These are phyloP conservation scores for Acronicta psi DNA, from an alignment of 2,888 invertebrate species.

Conservation along the genomic window DNA sequence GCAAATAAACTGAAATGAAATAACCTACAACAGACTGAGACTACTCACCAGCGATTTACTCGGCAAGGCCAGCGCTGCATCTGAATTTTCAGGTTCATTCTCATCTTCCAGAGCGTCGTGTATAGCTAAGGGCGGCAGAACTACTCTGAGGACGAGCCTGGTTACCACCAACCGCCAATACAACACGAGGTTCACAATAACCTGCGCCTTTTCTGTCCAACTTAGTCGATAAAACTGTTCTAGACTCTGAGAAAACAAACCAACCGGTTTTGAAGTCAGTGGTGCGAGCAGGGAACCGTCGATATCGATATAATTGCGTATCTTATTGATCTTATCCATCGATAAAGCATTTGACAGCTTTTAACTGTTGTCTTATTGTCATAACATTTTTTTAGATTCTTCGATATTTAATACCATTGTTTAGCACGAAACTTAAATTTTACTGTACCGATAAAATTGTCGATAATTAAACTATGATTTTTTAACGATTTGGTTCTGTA, in stretches of 20 bases:
- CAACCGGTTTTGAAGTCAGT: conserved; percentile 23
- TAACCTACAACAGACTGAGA: background rate
- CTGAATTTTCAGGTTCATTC: conserved; percentile 2
- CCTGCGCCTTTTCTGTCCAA: conserved; percentile 67
- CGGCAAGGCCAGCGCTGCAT: conserved; percentile 7
- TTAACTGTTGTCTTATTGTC: too few species aligned
- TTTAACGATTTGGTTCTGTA: too few species aligned
- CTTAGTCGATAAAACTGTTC: conserved; percentile 58
- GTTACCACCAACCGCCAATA: conserved; percentile 67
- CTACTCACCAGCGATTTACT: conserved; percentile 44
- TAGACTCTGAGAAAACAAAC: conserved; percentile 65
- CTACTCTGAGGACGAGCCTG: conserved; percentile 60
- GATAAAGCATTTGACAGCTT: too few species aligned
- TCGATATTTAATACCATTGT: too few species aligned
- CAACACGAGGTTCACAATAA: conserved; percentile 62
- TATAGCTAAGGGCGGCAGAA: conserved; percentile 60
- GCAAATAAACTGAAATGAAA: background rate
- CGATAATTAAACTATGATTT: too few species aligned
- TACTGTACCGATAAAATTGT: too few species aligned
- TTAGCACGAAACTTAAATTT: too few species aligned
- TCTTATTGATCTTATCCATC: too few species aligned
- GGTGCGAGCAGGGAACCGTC: too few species aligned
- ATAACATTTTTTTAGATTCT: too few species aligned
- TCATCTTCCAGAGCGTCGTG: conserved; percentile 17
- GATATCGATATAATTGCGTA: too few species aligned